These are phyloP conservation scores for Parthenolecanium corni DNA, from an alignment of 2,888 invertebrate genomes.

Conservation along the genomic window DNA sequence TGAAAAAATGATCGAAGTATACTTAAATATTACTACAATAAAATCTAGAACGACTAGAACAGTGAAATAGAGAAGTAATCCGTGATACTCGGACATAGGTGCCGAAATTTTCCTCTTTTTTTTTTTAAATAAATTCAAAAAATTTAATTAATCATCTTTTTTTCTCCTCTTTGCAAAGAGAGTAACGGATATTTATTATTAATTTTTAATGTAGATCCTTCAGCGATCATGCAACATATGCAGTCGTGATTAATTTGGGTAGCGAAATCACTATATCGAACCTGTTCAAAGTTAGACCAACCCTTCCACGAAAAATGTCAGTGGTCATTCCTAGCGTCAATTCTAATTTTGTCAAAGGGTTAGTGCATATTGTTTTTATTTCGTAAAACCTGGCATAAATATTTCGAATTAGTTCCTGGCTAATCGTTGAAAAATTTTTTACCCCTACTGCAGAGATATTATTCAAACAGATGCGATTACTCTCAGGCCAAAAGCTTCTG, in stretches of 20 bases:
- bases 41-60: no score
- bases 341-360: constrained; percentile 38
- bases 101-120: no score
- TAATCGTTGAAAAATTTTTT: not conserved
- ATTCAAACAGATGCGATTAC: constrained; percentile 6
- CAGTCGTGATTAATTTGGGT: constrained; percentile 28
- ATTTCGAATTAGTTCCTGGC: not conserved
- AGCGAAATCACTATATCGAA: constrained; percentile 36
- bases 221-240: constrained; percentile 28
- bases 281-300: constrained; percentile 37
- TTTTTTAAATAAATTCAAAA: no score
- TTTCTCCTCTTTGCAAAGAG: no score
- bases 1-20: no score
- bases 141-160: no score
- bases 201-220: constrained; percentile 16
- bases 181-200: no score
- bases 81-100: no score
- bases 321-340: constrained; percentile 39
- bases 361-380: constrained; percentile 31
- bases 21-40: no score
- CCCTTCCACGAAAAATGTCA: constrained; percentile 36
- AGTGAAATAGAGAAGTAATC: no score
- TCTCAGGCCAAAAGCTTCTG: constrained; percentile 31
- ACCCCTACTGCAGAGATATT: constrained; percentile 11
- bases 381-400: not conserved